Base-by-base conservation (phyloP, 2,888 invertebrate species). In the Tetranychus truncatus region DNA sequence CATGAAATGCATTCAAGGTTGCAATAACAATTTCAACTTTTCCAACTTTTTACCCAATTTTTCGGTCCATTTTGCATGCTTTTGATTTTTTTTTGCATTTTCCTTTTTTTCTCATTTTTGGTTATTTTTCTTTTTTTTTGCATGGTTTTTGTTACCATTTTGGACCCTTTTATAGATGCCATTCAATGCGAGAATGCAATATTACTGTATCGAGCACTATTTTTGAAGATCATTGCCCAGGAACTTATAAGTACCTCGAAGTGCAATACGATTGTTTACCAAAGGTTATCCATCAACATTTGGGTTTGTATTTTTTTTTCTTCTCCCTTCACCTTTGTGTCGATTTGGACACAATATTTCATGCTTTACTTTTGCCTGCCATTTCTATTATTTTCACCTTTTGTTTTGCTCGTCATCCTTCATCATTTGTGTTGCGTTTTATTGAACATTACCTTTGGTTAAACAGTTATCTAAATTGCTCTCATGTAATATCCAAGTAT, bases 211-310 rank as follows among this genome's bases (percentile, higher is more conserved):
- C 72, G 8, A 80, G 79, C 74, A 77, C 76, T 55, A 76, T 79
- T 72, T 82, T 88, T 86, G 77, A 75, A 79, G 84, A 87, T 81
- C 86, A 87, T 77, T 87, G 87, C 82, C 85, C 85, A 78, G 85
- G 84, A 78, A 87, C 87, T 78, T 82, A 82, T 80, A 87, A 87
- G 83, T 87, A 87, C 84, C 83, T 87, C 80, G 86, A 87, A 82
- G 86, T 84, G 78, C 86, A 87, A 76, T 87, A 84, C 83, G 80
- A 81, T 79, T 87, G 87, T 75, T 75, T 77, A 55, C 75, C 78
- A 34, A 21, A 34, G 11, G 24, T 44, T 72, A 34, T n/a, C n/a
- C 18, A 72, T 34, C 34, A 34, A 9, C n/a, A 72, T 72, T 72
- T 72, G 44, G 44, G 72, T 72, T 34, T 34, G 72, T 72, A 44